These are phyloP conservation scores for Hypena proboscidalis DNA, from an alignment of 2,888 invertebrate genomes.

Conservation along the genomic window DNA sequence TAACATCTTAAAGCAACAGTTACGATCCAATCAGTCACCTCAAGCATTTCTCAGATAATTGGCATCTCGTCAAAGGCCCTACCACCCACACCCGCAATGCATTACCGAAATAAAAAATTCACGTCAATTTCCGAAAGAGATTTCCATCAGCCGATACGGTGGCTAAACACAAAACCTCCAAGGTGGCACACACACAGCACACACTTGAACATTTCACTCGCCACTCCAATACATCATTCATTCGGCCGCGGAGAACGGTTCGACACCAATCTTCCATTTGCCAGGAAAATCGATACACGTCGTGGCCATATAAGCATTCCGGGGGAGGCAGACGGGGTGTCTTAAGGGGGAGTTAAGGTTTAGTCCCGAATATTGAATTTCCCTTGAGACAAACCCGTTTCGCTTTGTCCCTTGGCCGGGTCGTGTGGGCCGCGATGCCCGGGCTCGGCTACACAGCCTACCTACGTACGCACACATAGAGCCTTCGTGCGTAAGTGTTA, in stretches of 20 bases:
- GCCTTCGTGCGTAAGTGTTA: constrained; percentile 79
- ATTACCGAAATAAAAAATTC: constrained; percentile 81
- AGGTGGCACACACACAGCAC: constrained; percentile 56
- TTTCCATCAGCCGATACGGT: constrained; percentile 75
- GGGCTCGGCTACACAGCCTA: constrained; percentile 68
- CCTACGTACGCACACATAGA: constrained; percentile 50
- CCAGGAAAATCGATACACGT: constrained; percentile 85
- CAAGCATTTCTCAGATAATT: constrained; percentile 72
- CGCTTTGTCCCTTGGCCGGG: constrained; percentile 85
- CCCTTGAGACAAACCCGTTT: constrained; percentile 86
- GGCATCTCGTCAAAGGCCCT: constrained; percentile 59
- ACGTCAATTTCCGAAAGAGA: constrained; percentile 71
- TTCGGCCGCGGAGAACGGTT: constrained; percentile 81
- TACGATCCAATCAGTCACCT: constrained; percentile 73
- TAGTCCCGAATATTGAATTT: constrained; percentile 87
- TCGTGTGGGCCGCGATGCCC: constrained; percentile 82
- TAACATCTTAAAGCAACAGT: constrained; percentile 53
- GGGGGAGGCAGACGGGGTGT: constrained; percentile 82
- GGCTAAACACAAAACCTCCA: constrained; percentile 73
- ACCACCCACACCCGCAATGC: constrained; percentile 56
- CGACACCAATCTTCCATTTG: constrained; percentile 86
- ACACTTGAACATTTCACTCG: constrained; percentile 78
- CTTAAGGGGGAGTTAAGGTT: constrained; percentile 85
- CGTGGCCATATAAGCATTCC: constrained; percentile 86
- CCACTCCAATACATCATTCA: constrained; percentile 84